These are phyloP conservation scores for Sebastes nivosus DNA, from an alignment of 2,797 vertebrate genomes.

Conservation along the genomic window DNA sequence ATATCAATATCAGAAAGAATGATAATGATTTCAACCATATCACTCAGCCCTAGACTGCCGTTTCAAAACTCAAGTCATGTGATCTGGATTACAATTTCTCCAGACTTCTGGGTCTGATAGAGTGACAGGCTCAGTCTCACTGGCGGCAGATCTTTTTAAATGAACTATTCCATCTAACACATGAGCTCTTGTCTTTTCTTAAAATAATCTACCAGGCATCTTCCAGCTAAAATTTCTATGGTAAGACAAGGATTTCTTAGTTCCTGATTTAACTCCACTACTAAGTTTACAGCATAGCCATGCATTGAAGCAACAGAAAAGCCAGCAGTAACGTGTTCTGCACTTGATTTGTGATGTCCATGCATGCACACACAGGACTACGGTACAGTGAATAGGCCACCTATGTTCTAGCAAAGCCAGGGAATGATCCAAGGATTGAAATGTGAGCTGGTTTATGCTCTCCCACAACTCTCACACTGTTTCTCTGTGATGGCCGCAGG, in stretches of 20 bases:
- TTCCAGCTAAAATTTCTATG: not conserved
- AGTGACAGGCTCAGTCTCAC: not conserved
- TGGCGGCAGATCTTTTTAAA: not conserved
- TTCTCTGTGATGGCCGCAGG: constrained; percentile 52
- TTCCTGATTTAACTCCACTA: not conserved
- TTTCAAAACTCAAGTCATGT: not conserved
- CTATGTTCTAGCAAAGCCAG: constrained; percentile 56
- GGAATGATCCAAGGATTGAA: constrained; percentile 75
- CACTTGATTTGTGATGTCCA: constrained; percentile 17
- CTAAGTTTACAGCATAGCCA: not conserved
- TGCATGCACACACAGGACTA: constrained; percentile 43
- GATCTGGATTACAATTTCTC: not conserved
- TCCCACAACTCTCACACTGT: constrained; percentile 45
- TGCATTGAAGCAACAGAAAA: constrained; percentile 5
- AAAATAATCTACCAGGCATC: not conserved
- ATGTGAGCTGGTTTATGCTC: constrained; percentile 77
- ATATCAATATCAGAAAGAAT: not conserved
- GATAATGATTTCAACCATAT: not conserved
- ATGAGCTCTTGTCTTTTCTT: not conserved
- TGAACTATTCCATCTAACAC: not conserved
- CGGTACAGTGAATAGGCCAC: constrained; percentile 55
- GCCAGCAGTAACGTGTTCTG: not conserved
- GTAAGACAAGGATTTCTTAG: not conserved
- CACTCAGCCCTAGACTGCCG: not conserved
- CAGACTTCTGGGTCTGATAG: not conserved